phyloP scores from a whole-genome alignment of 2,888 invertebrate genomes.

The Acanthosepion pharaonis region DNA sequence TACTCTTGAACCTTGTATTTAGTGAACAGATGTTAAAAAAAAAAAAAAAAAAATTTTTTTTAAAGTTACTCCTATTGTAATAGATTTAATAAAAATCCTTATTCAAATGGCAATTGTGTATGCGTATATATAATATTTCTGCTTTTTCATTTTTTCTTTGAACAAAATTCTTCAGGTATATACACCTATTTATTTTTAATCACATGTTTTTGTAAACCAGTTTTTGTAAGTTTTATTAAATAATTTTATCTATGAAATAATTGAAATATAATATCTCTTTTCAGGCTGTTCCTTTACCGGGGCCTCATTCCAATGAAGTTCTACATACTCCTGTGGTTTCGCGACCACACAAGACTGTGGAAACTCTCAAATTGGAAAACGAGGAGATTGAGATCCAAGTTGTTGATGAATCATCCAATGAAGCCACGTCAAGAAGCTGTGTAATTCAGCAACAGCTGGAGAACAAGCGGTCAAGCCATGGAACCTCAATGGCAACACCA shows the following conservation, averaged over 20 bases:
- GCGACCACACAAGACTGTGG: conserved; percentile 49
- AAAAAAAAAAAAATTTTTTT: too few relatives aligned
- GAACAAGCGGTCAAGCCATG: not conserved
- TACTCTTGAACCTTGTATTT: too few relatives aligned
- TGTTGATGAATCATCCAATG: conserved; percentile 45
- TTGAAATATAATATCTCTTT: not conserved
- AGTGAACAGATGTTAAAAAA: too few relatives aligned
- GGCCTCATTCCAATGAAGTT: conserved; percentile 58
- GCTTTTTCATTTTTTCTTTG: too few relatives aligned
- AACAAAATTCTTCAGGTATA: too few relatives aligned
- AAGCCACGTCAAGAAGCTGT: conserved; percentile 49
- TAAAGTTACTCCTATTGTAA: too few relatives aligned
- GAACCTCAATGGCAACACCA: conserved; percentile 45
- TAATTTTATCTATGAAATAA: not conserved
- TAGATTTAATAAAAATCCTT: too few relatives aligned
- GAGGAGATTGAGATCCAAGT: conserved; percentile 48
- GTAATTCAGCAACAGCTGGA: conserved; percentile 48
- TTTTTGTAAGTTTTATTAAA: conserved; percentile 33
- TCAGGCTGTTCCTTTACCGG: conserved; percentile 59
- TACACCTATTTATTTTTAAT: not conserved
- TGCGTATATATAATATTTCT: too few relatives aligned
- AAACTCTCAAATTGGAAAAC: conserved; percentile 48
- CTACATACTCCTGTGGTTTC: conserved; percentile 64
- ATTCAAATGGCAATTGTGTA: too few relatives aligned
- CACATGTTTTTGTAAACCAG: not conserved